phyloP scores from a whole-genome alignment of 2,888 invertebrate species.

The Pristionchus fissidentatus region DNA sequence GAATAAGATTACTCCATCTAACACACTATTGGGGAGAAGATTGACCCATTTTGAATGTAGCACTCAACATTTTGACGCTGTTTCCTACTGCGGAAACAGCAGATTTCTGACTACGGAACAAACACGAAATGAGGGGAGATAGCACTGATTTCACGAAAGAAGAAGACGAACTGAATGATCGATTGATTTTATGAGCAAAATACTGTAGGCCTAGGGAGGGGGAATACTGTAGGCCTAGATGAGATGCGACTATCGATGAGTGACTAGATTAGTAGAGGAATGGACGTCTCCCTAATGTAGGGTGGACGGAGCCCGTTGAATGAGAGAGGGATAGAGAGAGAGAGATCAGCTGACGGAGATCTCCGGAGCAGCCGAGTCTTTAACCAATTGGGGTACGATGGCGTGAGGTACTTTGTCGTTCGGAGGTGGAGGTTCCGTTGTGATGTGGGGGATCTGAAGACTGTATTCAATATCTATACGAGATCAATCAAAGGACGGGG shows the following conservation, averaged over 20 bases:
- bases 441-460: conserved; percentile 63
- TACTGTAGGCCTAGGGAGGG: background rate
- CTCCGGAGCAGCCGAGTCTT: conserved; percentile 57
- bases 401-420: conserved; percentile 41
- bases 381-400: conserved; percentile 63
- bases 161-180: conserved; percentile 4
- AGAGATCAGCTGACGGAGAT: conserved; percentile 10
- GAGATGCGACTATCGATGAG: background rate
- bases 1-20: too few relatives aligned
- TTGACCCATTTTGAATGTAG: conserved; percentile 27
- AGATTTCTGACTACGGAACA: background rate
- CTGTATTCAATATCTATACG: conserved; percentile 32
- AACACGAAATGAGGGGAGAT: conserved; percentile 35
- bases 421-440: conserved; percentile 61
- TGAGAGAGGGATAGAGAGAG: background rate
- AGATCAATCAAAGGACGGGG: background rate
- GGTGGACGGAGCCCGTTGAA: too few relatives aligned
- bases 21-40: too few relatives aligned
- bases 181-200: conserved; percentile 21
- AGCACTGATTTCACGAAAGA: conserved; percentile 33
- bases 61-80: too few relatives aligned
- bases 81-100: too few relatives aligned
- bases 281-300: too few relatives aligned
- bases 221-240: too few relatives aligned
- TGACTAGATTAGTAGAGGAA: background rate